These are phyloP conservation scores for Boleophthalmus pectinirostris DNA, from an alignment of 2,113 vertebrate genomes.

Conservation along the genomic window DNA sequence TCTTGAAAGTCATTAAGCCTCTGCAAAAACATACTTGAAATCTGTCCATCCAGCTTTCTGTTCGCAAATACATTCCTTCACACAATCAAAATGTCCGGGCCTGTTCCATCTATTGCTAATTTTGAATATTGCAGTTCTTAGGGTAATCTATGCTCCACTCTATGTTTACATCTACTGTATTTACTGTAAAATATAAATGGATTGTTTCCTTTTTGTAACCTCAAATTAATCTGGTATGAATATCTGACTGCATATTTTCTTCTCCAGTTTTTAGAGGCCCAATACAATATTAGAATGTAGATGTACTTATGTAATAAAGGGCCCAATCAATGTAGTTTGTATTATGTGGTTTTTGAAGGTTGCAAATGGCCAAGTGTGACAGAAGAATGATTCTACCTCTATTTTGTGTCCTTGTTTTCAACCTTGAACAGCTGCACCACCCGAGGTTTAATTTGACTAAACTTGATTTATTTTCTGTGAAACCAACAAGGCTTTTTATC, in stretches of 20 bases:
- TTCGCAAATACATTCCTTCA: constrained; percentile 36
- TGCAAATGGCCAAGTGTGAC: background rate
- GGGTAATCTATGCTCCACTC: background rate
- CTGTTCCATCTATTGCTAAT: constrained; percentile 18
- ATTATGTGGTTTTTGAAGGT: background rate
- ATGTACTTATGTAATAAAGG: background rate
- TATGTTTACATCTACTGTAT: background rate
- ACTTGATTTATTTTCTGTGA: constrained; percentile 23
- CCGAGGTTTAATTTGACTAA: constrained; percentile 16
- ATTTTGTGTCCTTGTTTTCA: constrained; percentile 31
- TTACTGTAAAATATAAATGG: background rate
- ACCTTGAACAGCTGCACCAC: constrained; percentile 24
- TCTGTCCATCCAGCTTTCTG: constrained; percentile 22
- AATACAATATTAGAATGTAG: background rate
- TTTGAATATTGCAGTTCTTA: background rate
- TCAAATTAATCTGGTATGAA: background rate
- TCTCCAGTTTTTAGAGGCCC: background rate
- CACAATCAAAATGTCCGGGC: constrained; percentile 38
- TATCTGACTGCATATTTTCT: background rate
- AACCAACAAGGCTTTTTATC: background rate
- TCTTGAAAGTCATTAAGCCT: constrained; percentile 8
- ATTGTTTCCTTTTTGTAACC: background rate
- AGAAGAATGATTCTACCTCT: background rate
- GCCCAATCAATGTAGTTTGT: background rate
- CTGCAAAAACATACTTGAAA: background rate